A percentile compares a stretch with the other conserved stretches of the same genome.
These are phyloP conservation scores for Ditula angustiorana DNA, from an alignment of 2,888 invertebrate genomes.

Conservation along the genomic window DNA sequence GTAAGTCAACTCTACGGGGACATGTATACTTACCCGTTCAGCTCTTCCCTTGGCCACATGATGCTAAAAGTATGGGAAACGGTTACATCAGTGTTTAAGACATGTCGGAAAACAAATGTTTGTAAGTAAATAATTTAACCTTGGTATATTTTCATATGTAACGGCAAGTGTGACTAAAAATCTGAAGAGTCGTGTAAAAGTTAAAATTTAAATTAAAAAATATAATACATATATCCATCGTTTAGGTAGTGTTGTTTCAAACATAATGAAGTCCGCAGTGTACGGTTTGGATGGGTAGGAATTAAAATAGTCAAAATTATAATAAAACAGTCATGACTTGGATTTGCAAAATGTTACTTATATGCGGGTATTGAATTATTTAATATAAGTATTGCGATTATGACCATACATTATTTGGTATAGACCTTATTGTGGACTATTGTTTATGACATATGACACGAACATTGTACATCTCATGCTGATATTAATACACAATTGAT, in stretches of 20 bases:
- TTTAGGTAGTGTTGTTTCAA: neutral
- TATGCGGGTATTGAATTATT: slow-evolving; percentile 57
- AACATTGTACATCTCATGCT: slow-evolving; percentile 25
- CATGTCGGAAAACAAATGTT: neutral
- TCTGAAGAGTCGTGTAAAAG: too few species aligned
- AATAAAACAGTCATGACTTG: neutral
- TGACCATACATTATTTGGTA: slow-evolving; percentile 4
- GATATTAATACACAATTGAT: slow-evolving; percentile 14
- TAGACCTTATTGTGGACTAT: slow-evolving; percentile 10
- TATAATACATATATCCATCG: too few species aligned
- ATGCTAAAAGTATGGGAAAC: slow-evolving; percentile 36
- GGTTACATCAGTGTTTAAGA: slow-evolving; percentile 12
- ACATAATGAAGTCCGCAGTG: slow-evolving; percentile 22
- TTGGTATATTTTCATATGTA: neutral
- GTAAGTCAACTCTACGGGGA: slow-evolving; percentile 26
- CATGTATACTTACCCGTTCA: slow-evolving; percentile 24
- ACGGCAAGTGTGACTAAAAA: neutral
- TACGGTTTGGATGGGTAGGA: slow-evolving; percentile 19
- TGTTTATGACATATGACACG: slow-evolving; percentile 17
- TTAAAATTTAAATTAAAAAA: neutral
- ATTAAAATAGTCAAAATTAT: slow-evolving; percentile 3
- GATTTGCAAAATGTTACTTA: neutral
- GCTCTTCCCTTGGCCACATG: slow-evolving; percentile 34
- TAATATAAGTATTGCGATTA: slow-evolving; percentile 74
- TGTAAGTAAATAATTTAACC: neutral